A percentile compares a stretch with the other conserved stretches of the same genome.
Evolutionary conservation across 2,113 vertebrate genomes (phyloP).

Genomic region (Callionymus lyra): DNA sequence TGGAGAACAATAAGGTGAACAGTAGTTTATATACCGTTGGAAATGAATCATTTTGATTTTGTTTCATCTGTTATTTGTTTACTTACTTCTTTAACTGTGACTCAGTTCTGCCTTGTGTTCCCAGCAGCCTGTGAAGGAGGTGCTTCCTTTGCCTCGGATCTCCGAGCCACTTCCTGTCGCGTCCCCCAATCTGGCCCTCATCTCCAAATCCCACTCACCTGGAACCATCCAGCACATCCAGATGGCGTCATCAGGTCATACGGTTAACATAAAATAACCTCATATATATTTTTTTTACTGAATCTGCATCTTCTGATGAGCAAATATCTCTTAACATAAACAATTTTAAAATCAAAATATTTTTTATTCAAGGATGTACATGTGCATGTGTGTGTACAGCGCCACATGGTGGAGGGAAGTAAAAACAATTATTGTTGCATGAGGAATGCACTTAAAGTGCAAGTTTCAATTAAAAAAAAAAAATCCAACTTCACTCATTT

Average conservation of each 20-base stretch:
- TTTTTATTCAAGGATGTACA: not conserved
- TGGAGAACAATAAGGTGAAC: constrained; percentile 67
- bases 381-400: not conserved
- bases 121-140: constrained; percentile 66
- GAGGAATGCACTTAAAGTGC: not conserved
- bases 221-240: constrained; percentile 56
- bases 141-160: constrained; percentile 49
- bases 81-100: constrained; percentile 9
- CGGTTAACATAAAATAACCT: not conserved
- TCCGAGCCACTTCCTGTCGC: constrained; percentile 19
- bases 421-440: not conserved
- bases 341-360: not conserved
- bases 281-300: not conserved
- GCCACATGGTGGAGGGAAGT: too few species aligned
- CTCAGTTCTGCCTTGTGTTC: constrained; percentile 19
- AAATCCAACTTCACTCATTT: too few species aligned
- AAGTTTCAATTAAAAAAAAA: too few species aligned
- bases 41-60: not conserved
- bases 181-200: constrained; percentile 15
- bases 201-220: constrained; percentile 19
- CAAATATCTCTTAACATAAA: not conserved
- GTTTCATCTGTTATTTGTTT: not conserved
- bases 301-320: not conserved
- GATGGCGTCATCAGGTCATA: constrained; percentile 59
- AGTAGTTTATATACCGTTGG: not conserved